phyloP scores from a whole-genome alignment of 2,797 vertebrate genomes.

The Sebastes taczanowskii region DNA sequence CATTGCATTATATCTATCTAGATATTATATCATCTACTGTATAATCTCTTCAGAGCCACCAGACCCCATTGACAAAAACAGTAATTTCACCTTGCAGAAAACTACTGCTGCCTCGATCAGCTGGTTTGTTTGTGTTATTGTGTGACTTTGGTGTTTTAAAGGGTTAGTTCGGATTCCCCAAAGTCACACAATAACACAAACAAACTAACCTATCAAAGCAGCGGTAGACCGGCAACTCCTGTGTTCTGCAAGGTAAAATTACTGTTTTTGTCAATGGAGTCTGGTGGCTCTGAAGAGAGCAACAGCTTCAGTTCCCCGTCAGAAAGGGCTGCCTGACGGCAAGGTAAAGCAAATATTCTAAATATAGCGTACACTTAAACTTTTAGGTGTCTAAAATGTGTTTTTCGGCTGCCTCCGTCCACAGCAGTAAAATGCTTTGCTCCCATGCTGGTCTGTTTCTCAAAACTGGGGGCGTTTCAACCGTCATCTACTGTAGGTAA shows the following conservation, averaged over 20 bases:
- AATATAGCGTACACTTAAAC: background rate
- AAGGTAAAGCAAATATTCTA: background rate
- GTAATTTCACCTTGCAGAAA: background rate
- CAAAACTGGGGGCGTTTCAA: background rate
- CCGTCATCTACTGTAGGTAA: background rate
- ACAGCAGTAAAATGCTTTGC: background rate
- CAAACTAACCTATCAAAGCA: too few species aligned
- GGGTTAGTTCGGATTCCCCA: background rate
- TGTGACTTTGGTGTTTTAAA: background rate
- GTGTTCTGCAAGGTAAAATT: background rate
- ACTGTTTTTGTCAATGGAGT: background rate
- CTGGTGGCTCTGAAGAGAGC: background rate
- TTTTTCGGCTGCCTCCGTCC: background rate
- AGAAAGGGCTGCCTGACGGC: accelerated
- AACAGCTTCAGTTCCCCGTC: background rate
- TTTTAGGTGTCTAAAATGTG: background rate
- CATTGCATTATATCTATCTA: too few species aligned
- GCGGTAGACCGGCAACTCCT: too few species aligned
- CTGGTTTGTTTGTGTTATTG: too few species aligned
- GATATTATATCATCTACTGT: too few species aligned
- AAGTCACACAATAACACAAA: background rate
- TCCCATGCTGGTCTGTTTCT: background rate
- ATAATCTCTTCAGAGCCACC: background rate
- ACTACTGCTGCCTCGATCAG: background rate
- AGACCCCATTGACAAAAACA: background rate